Percentiles rank a stretch among this genome's conserved stretches.
Conservation (phyloP, 2,113 vertebrate genomes). For the Prolemur simus region DNA sequence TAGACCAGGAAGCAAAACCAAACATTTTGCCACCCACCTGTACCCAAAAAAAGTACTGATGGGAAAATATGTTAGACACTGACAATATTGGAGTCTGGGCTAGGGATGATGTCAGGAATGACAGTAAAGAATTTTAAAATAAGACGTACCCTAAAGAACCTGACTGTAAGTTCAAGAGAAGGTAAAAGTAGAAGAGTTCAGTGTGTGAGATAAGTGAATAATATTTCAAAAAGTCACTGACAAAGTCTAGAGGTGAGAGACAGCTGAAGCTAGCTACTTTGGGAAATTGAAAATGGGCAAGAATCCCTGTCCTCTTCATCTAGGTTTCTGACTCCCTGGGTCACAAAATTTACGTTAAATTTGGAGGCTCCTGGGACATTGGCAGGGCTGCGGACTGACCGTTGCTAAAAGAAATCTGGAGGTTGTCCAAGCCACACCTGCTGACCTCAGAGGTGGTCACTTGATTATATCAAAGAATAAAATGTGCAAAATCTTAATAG, state of each 20-base stretch:
- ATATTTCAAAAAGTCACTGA: not conserved
- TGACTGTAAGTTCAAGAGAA: not conserved
- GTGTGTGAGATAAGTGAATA: not conserved
- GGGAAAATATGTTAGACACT: constrained; percentile 48
- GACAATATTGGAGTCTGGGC: not conserved
- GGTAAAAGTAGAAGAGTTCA: not conserved
- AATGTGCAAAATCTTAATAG: not conserved
- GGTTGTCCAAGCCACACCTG: not conserved
- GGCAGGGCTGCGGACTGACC: not conserved
- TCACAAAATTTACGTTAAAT: not conserved
- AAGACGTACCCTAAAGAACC: not conserved
- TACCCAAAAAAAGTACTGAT: constrained; percentile 46
- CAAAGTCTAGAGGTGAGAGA: not conserved
- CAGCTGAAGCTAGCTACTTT: not conserved
- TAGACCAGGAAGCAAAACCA: constrained; percentile 62
- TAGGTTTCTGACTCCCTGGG: not conserved
- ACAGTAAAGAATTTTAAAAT: constrained; percentile 62
- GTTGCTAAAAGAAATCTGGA: not conserved
- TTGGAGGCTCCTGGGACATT: not conserved
- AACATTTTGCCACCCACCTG: constrained; percentile 63
- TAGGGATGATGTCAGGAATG: not conserved
- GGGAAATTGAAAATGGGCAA: not conserved
- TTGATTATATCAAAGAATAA: not conserved
- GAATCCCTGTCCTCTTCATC: not conserved
- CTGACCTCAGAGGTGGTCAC: not conserved